phyloP scores from a whole-genome alignment of 2,113 vertebrate genomes.

The Erythrolamprus reginae region DNA sequence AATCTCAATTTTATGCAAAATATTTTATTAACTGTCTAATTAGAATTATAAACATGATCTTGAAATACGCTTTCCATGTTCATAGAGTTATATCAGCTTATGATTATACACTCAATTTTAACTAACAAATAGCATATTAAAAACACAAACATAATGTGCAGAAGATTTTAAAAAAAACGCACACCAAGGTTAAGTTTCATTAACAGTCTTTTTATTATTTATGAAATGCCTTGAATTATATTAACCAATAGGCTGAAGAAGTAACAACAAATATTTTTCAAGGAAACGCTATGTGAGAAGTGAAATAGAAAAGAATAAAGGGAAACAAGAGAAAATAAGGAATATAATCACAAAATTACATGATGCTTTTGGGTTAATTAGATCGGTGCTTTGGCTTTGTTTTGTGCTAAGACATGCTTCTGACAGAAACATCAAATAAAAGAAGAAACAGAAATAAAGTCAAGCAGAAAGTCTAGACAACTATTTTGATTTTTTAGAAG shows the following conservation, averaged over 20 bases:
- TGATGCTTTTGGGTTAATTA: slow-evolving; percentile 17
- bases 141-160: neutral
- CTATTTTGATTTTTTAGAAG: neutral
- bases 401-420: slow-evolving; percentile 17
- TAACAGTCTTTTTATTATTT: slow-evolving; percentile 12
- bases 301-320: neutral
- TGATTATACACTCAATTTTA: neutral
- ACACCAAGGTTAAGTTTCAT: neutral
- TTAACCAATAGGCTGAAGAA: neutral
- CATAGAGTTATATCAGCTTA: neutral
- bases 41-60: neutral
- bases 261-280: neutral
- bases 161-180: neutral
- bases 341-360: slow-evolving; percentile 21
- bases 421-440: neutral
- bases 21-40: neutral
- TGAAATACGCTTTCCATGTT: neutral
- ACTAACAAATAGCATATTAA: neutral
- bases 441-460: slow-evolving; percentile 3
- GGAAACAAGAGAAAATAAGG: neutral
- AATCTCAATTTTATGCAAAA: neutral
- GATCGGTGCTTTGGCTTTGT: slow-evolving; percentile 3
- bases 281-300: neutral
- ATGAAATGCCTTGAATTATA: neutral
- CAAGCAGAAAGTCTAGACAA: slow-evolving; percentile 5